phyloP scores from a whole-genome alignment of 2,797 vertebrate genomes.

The Gila robusta region DNA sequence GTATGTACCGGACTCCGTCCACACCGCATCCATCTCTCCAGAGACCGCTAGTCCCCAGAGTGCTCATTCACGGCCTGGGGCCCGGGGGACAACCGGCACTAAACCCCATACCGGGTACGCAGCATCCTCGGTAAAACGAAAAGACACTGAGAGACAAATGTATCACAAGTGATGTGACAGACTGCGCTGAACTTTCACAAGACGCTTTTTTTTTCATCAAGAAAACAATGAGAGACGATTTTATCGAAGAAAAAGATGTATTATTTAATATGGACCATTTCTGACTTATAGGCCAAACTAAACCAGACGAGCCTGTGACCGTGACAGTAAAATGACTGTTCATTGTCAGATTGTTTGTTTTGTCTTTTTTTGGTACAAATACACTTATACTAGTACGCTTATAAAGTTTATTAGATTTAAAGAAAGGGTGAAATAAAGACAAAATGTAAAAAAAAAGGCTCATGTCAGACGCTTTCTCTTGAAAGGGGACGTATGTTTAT shows the following conservation, averaged over 20 bases:
- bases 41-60: conserved; percentile 95
- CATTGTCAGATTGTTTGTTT: conserved; percentile 80
- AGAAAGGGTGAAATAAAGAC: conserved; percentile 83
- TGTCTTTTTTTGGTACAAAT: conserved; percentile 86
- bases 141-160: conserved; percentile 67
- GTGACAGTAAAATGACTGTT: conserved; percentile 73
- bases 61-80: conserved; percentile 96
- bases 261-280: conserved; percentile 81
- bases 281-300: conserved; percentile 57
- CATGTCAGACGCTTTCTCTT: conserved; percentile 50
- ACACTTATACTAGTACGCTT: conserved; percentile 85
- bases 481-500: neutral
- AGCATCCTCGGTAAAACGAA: conserved; percentile 88
- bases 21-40: conserved; percentile 93
- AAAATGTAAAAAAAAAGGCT: conserved; percentile 40
- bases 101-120: conserved; percentile 90
- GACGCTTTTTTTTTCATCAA: conserved; percentile 75
- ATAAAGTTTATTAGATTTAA: conserved; percentile 86
- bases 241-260: conserved; percentile 75
- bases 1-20: conserved; percentile 98
- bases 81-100: conserved; percentile 94
- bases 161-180: conserved; percentile 73
- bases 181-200: conserved; percentile 79
- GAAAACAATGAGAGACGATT: conserved; percentile 78
- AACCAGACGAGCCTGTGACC: conserved; percentile 61